Evolutionary conservation across 2,888 invertebrate genomes (phyloP).

Genomic region (Andrena praecox): DNA sequence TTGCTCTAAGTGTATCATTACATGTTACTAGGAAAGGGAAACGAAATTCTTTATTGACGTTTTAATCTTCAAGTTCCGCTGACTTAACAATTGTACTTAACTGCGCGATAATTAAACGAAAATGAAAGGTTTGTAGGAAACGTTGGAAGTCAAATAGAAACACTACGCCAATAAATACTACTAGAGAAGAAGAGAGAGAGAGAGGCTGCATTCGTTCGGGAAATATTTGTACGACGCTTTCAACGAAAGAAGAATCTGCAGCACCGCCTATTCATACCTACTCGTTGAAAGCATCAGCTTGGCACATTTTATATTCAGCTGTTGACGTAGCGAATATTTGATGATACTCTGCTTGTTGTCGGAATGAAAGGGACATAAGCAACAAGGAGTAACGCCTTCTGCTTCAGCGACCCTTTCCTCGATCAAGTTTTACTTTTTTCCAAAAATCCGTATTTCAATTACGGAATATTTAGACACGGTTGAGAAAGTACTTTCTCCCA

Average conservation of each 20-base stretch:
- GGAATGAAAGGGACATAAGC: conserved; percentile 33
- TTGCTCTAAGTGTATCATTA: neutral
- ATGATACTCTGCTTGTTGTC: conserved; percentile 35
- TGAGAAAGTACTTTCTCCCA: neutral
- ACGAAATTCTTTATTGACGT: neutral
- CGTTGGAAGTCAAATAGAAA: neutral
- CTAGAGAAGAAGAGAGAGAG: neutral
- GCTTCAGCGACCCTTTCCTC: conserved; percentile 17
- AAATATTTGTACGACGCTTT: conserved; percentile 34
- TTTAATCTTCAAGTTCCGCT: neutral
- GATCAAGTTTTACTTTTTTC: neutral
- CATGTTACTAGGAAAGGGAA: neutral
- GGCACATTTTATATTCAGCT: conserved; percentile 43
- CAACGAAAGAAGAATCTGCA: conserved; percentile 25
- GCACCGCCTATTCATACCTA: conserved; percentile 14
- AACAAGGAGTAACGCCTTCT: conserved; percentile 9
- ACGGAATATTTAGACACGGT: neutral
- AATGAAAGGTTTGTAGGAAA: neutral
- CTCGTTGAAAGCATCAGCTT: conserved; percentile 32
- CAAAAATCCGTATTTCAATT: neutral
- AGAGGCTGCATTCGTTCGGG: neutral
- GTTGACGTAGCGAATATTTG: conserved; percentile 58
- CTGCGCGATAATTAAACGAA: neutral
- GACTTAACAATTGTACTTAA: neutral
- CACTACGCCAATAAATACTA: conserved; percentile 1